Evolutionary conservation across 2,113 vertebrate species (phyloP), one percentile per base, ranked within the genome.

Genomic region (Platichthys flesus): DNA sequence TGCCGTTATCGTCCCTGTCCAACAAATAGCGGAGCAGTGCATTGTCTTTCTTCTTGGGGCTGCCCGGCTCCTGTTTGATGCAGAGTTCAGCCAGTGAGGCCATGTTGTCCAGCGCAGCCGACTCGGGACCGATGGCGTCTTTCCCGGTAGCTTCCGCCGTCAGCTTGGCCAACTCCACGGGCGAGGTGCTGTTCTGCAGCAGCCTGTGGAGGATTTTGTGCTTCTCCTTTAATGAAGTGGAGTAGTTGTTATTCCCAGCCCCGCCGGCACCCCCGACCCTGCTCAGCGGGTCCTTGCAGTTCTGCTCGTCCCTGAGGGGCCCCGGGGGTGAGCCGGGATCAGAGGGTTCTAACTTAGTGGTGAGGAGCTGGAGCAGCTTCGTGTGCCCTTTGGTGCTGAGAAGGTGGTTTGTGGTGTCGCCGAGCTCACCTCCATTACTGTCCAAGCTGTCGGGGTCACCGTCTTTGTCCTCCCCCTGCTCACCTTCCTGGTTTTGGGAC

Each of bases 171-270:
- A 99, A 81, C 86, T 99, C 98, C 92, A 98, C 96, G 2, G 97
- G 97, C 24, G 97, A 98, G 64, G 96, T 95, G 92, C 97, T 97
- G 94, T 97, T 97, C 95, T 99, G 97, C 76, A 99, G 94, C 80
- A 99, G 92, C 93, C 96, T 94, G 94, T 99, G 98, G 93, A 99
- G 97, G 88, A 99, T 99, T 92, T 99, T 99, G 95, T 99, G 97
- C 92, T 98, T 99, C 94, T 99, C 97, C 94, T 98, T 99, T 87
- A 99, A 93, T 0, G 97, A 99, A 76, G 96, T 95, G 63, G 91
- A 85, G 63, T 93, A 90, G 81, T 68, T 87, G 76, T 83, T 79
- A 1, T 64, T 86, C 7, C 86, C 80, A 0, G 64, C 75, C 82
- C 95, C 1, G 82, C 95, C 40, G 85, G 92, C 66, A 0, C 65